A percentile compares a stretch with the other conserved stretches of the same genome.
Evolutionary conservation across 2,888 invertebrate genomes (phyloP).

Genomic region (Dolichomitus sp.): DNA sequence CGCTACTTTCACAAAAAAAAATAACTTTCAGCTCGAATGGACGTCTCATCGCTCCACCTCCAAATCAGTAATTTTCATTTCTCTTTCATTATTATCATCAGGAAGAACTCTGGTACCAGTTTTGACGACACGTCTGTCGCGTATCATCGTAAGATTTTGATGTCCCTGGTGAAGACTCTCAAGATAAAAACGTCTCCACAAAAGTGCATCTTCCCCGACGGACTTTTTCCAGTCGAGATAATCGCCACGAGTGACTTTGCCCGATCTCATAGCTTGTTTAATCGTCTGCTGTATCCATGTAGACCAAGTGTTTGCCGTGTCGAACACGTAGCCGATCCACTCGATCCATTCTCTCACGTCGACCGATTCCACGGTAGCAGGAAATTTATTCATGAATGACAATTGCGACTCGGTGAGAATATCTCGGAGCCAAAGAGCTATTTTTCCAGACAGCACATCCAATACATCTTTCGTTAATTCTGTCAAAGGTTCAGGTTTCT

Average conservation of each 20-base stretch:
- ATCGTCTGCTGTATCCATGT: slow-evolving; percentile 75
- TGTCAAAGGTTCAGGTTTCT: slow-evolving; percentile 70
- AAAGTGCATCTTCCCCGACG: slow-evolving; percentile 73
- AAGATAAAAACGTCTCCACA: slow-evolving; percentile 76
- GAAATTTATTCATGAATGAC: slow-evolving; percentile 70
- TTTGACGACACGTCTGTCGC: slow-evolving; percentile 74
- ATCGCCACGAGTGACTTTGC: slow-evolving; percentile 69
- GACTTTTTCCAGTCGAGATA: slow-evolving; percentile 67
- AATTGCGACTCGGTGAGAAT: slow-evolving; percentile 73
- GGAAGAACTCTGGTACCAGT: slow-evolving; percentile 64
- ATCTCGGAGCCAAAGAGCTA: slow-evolving; percentile 76
- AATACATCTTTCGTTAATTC: slow-evolving; percentile 70
- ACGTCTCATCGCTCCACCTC: slow-evolving; percentile 31
- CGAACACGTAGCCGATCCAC: slow-evolving; percentile 74
- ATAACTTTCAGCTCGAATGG: background rate
- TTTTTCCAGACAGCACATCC: slow-evolving; percentile 77
- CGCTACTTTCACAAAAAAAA: slow-evolving; percentile 21
- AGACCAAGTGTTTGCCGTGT: slow-evolving; percentile 75
- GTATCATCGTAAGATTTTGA: slow-evolving; percentile 74
- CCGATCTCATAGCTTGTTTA: slow-evolving; percentile 70
- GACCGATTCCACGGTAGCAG: slow-evolving; percentile 75
- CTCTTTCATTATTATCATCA: slow-evolving; percentile 29
- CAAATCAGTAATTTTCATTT: slow-evolving; percentile 62
- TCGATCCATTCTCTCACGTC: slow-evolving; percentile 76
- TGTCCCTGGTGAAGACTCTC: slow-evolving; percentile 75